Base-by-base conservation (phyloP, 37 sponge, comb jelly and placozoan species). In the Geodia barretti region DNA sequence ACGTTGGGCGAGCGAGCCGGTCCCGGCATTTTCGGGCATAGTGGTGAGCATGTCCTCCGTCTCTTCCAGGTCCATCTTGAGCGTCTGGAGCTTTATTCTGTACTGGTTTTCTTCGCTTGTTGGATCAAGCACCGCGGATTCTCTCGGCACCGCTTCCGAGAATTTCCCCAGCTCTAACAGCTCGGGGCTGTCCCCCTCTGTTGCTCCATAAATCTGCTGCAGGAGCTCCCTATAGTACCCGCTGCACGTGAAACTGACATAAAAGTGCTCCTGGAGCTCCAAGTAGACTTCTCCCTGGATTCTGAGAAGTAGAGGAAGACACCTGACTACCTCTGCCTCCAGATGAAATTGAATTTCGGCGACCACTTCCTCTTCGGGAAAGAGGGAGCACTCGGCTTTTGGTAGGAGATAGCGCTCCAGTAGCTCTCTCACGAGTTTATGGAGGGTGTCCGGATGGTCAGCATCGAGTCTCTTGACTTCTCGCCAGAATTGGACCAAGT, bases 241-340 rank as follows among this genome's bases (percentile, higher is more conserved):
- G 62, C 88, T 87, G 33, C 33, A 32, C 23, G 87, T 74, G 41
- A 92, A 92, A 62, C 72, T 80, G 32, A 75, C 58, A 37, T 92
- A 92, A 60, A 83, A 86, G 67, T 77, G 80, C 17, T 79, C 77
- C 0, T 87, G 67, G 0, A 92, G 64, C 54, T 92, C 88, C 3
- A 26, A 35, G 58, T 69, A 84, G 1, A 92, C 35, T 19, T 30
- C 43, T 17, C 67, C n/a, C 68, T 84, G 83, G 21, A 92, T 34
- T 24, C 40, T 33, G n/a, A 26, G 2, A 2, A 85, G 39, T n/a
- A 26, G 25, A 21, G 34, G 5, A 3, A 64, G 20, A 33, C 72
- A 82, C 31, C 47, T 23, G 23, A 31, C 73, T 24, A 26, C 21
- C 28, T 82, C 68, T 0, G 3, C 63, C 23, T 11, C 29, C 0